Percentiles rank a stretch among this genome's conserved stretches.
Evolutionary conservation across 2,797 vertebrate genomes (phyloP).

Genomic region (Falco cherrug): DNA sequence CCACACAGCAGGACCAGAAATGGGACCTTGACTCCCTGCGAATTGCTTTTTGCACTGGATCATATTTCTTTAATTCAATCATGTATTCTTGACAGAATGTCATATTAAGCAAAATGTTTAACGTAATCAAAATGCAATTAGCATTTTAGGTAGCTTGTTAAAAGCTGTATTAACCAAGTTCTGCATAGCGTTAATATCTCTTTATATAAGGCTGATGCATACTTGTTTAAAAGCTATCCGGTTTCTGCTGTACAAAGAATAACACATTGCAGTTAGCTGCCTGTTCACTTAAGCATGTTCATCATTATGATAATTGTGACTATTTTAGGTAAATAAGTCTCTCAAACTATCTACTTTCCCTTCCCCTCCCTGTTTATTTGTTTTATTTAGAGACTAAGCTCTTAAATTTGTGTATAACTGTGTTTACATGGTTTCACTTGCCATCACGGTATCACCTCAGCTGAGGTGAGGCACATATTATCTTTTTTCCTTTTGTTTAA

Average conservation of each 20-base stretch:
- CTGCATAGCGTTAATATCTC: background rate
- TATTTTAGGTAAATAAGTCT: background rate
- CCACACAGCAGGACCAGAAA: too few relatives aligned
- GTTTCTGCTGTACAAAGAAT: background rate
- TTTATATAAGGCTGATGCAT: background rate
- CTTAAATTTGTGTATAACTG: background rate
- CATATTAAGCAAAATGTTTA: background rate
- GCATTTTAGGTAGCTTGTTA: background rate
- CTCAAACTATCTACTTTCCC: background rate
- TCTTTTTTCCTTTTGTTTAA: background rate
- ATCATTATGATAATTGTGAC: background rate
- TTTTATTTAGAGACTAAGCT: background rate
- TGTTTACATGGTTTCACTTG: background rate
- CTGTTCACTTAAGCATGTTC: background rate
- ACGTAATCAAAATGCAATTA: background rate
- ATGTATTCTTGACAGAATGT: background rate
- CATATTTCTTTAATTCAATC: rapidly evolving
- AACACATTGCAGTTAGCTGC: background rate
- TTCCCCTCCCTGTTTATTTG: background rate
- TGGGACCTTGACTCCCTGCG: background rate
- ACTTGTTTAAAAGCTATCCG: background rate
- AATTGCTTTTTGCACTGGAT: background rate
- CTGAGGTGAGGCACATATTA: background rate
- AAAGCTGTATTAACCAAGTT: background rate
- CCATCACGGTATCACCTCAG: background rate